Evolutionary conservation across 2,888 invertebrate genomes (phyloP), one percentile per base, ranked within the genome.

Genomic region (Mesoligia furuncula): DNA sequence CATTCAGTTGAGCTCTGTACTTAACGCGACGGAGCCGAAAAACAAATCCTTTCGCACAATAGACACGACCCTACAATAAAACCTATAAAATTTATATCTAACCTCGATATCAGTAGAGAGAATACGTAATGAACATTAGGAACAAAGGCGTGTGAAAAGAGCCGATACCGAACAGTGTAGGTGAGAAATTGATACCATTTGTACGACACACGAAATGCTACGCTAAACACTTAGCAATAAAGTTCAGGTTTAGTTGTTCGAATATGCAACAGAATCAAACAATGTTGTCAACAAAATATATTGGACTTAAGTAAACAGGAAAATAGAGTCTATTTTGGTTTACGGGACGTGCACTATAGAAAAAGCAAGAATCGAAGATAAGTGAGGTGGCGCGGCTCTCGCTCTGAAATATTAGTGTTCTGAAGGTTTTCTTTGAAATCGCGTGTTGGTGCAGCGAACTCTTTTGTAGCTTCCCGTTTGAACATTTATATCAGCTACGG

Each of bases 71-170:
- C 89, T 91, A 90, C 93, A 93, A 93, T 93, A 94, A 94, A 95
- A 95, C 92, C 93, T 93, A 94, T 94, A 94, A 94, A 94, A 94
- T 94, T 92, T 95, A 95, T 95, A 95, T 94, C 93, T 93, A 92
- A 92, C 93, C 93, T 91, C 94, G 91, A 95, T 94, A 95, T 93
- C 94, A 93, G 93, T 93, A 93, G 93, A 95, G 93, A 92, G 95
- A 95, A 95, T 95, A 95, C 94, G 92, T 95, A 95, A 95, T 95
- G 95, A 95, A 95, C 95, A 95, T 95, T 95, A 95, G 93, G 94
- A 95, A 95, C 95, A 95, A 95, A 95, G 93, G 93, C 93, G 93
- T 90, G 91, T 91, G 94, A 94, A 95, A 95, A 94, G 93, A 94
- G 92, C 94, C 94, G 93, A 95, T 94, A 93, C 93, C 91, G 91